Evolutionary conservation across 2,113 vertebrate species (phyloP), one percentile per base, ranked within the genome.

Genomic region (Poecilia latipinna): DNA sequence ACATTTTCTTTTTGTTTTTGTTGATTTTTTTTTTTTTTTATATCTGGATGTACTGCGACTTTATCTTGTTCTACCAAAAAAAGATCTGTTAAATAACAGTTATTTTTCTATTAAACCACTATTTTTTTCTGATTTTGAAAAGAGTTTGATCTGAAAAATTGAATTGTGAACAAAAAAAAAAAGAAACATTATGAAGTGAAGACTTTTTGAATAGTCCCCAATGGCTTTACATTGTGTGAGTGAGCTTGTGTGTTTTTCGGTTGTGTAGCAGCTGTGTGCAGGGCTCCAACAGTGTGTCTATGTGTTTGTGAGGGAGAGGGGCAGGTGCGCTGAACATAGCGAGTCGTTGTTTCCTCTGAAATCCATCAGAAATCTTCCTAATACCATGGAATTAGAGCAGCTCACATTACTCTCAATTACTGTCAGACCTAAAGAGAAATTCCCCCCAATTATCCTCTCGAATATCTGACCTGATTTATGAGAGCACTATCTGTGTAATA

Each of bases 361-460:
- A 90, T 90, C 90, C 87, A 71, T 82, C 77, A 66, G 70, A 91
- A 86, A 89, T 90, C 86, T 85, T 76, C 79, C 77, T 80, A 88
- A 88, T 88, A 75, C 87, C 87, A 0, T 64, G 44, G 83, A 88
- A 90, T 89, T 88, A 84, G 61, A 79, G 78, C 22, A 63, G 85
- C 80, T 90, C 89, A 87, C 86, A 84, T 92, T 90, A 90, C 89
- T 89, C 80, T 83, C 84, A 90, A 89, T 92, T 86, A 91, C 86
- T 89, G 90, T 91, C 90, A 86, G 76, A 82, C 74, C 48, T 51
- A 33, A 26, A 68, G 65, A 77, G 74, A 63, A 80, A 61, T 77
- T 69, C 71, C 73, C 39, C 72, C 77, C 75, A 78, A 86, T 86
- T 82, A 84, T 85, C 80, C 68, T 61, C 83, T 78, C 61, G 60